Percentiles rank a stretch among this genome's conserved stretches.
Evolutionary conservation across 2,113 vertebrate species (phyloP).

Genomic region (Tautogolabrus adspersus): DNA sequence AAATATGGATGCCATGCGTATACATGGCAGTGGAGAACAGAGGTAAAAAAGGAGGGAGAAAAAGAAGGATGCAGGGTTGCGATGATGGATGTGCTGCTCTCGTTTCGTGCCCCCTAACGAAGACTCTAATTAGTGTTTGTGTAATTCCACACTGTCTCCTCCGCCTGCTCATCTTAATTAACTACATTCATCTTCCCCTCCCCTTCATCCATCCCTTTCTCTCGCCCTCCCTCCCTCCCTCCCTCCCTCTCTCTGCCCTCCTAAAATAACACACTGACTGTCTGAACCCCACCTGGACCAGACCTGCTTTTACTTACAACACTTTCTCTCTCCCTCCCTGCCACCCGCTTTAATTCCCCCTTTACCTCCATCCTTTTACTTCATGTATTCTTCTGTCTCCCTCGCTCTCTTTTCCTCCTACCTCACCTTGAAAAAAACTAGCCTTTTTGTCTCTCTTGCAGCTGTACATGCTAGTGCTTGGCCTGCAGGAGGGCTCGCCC

Average conservation of each 20-base stretch:
- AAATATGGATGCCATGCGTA: conserved; percentile 64
- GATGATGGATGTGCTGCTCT: conserved; percentile 87
- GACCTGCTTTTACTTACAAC: conserved; percentile 83
- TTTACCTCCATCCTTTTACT: conserved; percentile 44
- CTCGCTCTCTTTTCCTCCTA: background rate
- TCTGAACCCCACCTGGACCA: conserved; percentile 86
- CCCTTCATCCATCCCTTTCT: conserved; percentile 79
- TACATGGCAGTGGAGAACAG: conserved; percentile 46
- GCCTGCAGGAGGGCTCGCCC: conserved; percentile 46
- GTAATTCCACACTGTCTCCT: conserved; percentile 89
- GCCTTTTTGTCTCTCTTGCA: conserved; percentile 35
- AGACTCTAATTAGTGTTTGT: conserved; percentile 90
- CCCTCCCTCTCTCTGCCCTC: conserved; percentile 78
- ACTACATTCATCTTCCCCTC: conserved; percentile 89
- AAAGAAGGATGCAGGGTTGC: conserved; percentile 70
- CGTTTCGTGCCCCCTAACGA: conserved; percentile 87
- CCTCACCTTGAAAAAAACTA: conserved; percentile 54
- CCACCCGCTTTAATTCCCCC: conserved; percentile 5
- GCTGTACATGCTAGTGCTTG: conserved; percentile 52
- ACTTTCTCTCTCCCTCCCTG: conserved; percentile 45
- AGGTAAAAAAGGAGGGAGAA: conserved; percentile 58
- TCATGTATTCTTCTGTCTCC: conserved; percentile 29
- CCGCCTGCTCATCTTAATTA: conserved; percentile 89
- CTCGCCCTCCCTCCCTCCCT: conserved; percentile 70
- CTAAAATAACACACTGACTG: conserved; percentile 87